These are phyloP conservation scores for Neuroterus valhalla DNA, from an alignment of 1,140 invertebrate genomes.

Conservation along the genomic window DNA sequence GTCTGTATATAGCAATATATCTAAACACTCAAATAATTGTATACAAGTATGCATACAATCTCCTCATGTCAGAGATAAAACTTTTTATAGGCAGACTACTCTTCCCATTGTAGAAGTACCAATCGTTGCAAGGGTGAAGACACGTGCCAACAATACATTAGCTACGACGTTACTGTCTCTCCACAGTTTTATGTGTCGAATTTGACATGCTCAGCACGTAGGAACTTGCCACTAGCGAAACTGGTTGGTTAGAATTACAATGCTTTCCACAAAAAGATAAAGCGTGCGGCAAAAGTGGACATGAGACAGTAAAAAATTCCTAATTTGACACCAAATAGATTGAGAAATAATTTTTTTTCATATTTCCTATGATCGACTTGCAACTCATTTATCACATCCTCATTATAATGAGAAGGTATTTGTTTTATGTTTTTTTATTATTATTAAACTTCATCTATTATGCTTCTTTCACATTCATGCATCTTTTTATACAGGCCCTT, in stretches of 20 bases:
- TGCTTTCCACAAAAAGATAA: constrained; percentile 60
- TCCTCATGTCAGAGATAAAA: no score
- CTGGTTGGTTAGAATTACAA: constrained; percentile 74
- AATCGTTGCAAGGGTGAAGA: constrained; percentile 49
- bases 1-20: no score
- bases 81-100: not conserved
- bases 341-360: no score
- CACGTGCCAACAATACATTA: constrained; percentile 74
- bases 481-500: no score
- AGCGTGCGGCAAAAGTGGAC: constrained; percentile 50
- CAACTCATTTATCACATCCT: no score
- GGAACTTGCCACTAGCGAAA: constrained; percentile 72
- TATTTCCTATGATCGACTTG: no score
- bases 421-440: no score
- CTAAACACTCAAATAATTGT: no score
- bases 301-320: constrained; percentile 45
- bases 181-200: constrained; percentile 73
- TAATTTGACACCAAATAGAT: not conserved
- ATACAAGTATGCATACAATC: no score
- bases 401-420: no score
- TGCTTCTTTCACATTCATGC: no score
- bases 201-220: constrained; percentile 74
- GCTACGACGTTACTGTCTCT: constrained; percentile 66
- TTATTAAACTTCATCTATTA: no score
- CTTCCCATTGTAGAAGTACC: constrained; percentile 6